Percentiles rank a stretch among this genome's conserved stretches.
phyloP scores from a whole-genome alignment of 2,888 invertebrate species.

The Cryptus armator region DNA sequence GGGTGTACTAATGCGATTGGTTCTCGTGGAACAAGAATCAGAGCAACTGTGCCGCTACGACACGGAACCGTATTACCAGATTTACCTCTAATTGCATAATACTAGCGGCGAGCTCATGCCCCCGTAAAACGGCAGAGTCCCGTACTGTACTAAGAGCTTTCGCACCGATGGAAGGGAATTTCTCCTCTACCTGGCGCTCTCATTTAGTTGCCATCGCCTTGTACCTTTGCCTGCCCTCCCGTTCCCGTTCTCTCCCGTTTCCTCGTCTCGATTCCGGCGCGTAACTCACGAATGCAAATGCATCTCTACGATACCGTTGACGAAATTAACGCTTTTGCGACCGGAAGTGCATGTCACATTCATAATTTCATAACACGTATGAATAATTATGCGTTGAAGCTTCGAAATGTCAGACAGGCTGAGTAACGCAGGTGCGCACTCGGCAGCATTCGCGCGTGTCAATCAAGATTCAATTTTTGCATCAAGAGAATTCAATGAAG shows the following conservation, averaged over 20 bases:
- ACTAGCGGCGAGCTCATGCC: slow-evolving; percentile 41
- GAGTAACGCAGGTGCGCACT: not conserved
- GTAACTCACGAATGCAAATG: too few relatives aligned
- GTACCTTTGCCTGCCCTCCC: not conserved
- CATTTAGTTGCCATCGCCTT: not conserved
- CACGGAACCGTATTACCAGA: slow-evolving; percentile 50
- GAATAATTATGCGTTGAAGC: slow-evolving; percentile 4
- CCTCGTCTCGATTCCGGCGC: not conserved
- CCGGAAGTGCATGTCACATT: not conserved
- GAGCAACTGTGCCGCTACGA: slow-evolving; percentile 37
- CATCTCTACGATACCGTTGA: slow-evolving; percentile 3
- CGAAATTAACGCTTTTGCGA: slow-evolving; percentile 12
- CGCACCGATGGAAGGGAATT: not conserved
- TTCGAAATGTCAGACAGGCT: not conserved
- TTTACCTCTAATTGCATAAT: slow-evolving; percentile 56
- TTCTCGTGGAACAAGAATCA: slow-evolving; percentile 46
- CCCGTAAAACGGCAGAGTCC: slow-evolving; percentile 30
- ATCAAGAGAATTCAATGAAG: too few relatives aligned
- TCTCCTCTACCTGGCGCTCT: not conserved
- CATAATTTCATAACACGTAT: not conserved
- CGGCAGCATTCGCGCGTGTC: too few relatives aligned
- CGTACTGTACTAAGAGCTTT: slow-evolving; percentile 29
- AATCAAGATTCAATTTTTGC: too few relatives aligned
- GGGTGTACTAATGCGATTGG: slow-evolving; percentile 56
- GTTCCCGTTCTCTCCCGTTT: not conserved